Evolutionary conservation across 1,140 invertebrate species (phyloP), one percentile per base, ranked within the genome.

Genomic region (Dysdera silvatica): DNA sequence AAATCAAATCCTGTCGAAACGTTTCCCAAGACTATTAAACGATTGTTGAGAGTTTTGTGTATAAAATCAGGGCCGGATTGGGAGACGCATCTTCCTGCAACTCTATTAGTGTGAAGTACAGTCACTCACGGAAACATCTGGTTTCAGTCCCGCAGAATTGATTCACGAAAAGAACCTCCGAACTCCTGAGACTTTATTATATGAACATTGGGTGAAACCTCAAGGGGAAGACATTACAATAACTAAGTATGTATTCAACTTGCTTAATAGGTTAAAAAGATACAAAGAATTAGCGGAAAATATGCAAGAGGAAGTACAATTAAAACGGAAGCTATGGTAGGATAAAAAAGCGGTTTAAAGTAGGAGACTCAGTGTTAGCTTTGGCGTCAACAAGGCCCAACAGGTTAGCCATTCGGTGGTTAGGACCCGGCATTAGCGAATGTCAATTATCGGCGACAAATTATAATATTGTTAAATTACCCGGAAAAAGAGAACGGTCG

Each of bases 31-130:
- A 61, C 29, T 16, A 24, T 61, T 14, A 61, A 61, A 47, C 16
- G 58, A 24, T 33, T 52, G 7, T 24, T 61, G 14, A 4, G 48
- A 41, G 58, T 45, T n/a, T 37, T 53, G 18, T 61, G 58, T 31
- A 2, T 52, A 18, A 37, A 52, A 61, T 0, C 31, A 35, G 32
- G 31, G 12, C 0, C 2, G 14, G 35, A 61, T 10, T 61, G 48
- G 26, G 26, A 61, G 16, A 48, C 6, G 12, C n/a, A 18, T 20
- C 35, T 60, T 14, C 47, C 35, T n/a, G 2, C 23, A 31, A 20
- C 26, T 1, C 32, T 52, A 6, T 45, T 60, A 6, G 33, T 48
- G 2, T 14, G 51, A 20, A 2, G 48, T 3, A 60, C 47, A 2
- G 47, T 40, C 4, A 60, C 23, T 2, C 58, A 60, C 4, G 48